phyloP scores from a whole-genome alignment of 2,113 vertebrate genomes.

The Fukomys damarensis region DNA sequence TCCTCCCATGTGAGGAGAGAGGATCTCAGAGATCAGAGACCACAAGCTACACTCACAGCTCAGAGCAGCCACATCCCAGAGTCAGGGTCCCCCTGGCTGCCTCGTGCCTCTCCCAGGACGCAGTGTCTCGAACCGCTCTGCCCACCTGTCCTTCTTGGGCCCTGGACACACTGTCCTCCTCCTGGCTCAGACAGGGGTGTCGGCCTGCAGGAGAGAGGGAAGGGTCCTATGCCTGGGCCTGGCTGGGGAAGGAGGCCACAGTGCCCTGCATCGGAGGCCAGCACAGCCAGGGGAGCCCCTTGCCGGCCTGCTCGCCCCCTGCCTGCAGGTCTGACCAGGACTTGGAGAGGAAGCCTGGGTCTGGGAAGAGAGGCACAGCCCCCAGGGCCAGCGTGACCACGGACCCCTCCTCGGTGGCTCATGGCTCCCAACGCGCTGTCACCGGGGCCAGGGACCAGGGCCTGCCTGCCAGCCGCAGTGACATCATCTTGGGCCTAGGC shows the following conservation, averaged over 20 bases:
- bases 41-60: neutral
- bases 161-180: fast-evolving
- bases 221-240: neutral
- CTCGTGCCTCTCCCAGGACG: neutral
- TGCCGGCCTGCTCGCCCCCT: neutral
- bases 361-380: neutral
- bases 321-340: neutral
- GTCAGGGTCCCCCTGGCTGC: fast-evolving
- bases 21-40: neutral
- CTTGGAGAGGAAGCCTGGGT: neutral
- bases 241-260: neutral
- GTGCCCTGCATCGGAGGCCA: neutral
- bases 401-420: slow-evolving; percentile 70
- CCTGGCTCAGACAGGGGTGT: fast-evolving
- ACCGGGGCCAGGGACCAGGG: slow-evolving; percentile 73
- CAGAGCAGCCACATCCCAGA: fast-evolving
- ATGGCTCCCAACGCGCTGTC: slow-evolving; percentile 77
- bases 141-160: fast-evolving
- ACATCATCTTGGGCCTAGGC: slow-evolving; percentile 81
- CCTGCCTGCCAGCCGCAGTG: slow-evolving; percentile 64
- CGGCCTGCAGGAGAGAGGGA: neutral
- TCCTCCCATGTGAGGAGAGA: neutral
- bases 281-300: neutral
- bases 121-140: fast-evolving
- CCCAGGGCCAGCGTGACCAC: slow-evolving; percentile 38